Percentiles rank a stretch among this genome's conserved stretches.
Conservation (phyloP, 1,140 invertebrate species). For the Bacillus rossius region DNA sequence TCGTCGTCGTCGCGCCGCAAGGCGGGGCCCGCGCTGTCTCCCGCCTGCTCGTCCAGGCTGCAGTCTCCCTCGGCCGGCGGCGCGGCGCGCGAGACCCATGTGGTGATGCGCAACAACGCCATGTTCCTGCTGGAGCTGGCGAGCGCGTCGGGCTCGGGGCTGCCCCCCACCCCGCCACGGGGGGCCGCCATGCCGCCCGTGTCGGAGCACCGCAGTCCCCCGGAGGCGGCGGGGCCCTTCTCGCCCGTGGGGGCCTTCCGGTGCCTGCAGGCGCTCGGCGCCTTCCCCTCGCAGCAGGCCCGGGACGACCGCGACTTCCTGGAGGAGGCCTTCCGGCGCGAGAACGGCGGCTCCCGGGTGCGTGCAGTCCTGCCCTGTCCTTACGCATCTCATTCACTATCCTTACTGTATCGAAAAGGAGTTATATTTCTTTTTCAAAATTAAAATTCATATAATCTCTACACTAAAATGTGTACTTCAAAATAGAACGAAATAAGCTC, state of each 20-base stretch:
- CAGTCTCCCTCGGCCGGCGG: conserved; percentile 22
- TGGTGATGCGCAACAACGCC: conserved; percentile 88
- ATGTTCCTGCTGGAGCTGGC: conserved; percentile 89
- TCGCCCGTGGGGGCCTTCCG: conserved; percentile 67
- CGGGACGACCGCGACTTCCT: conserved; percentile 51
- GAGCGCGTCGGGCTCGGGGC: conserved; percentile 50
- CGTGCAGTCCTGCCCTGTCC: too few relatives aligned
- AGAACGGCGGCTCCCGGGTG: conserved; percentile 25
- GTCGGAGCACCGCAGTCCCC: conserved; percentile 53
- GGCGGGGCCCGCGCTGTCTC: conserved; percentile 3
- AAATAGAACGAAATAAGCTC: too few relatives aligned
- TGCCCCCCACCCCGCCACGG: not conserved
- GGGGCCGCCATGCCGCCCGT: conserved; percentile 47
- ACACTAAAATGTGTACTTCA: too few relatives aligned
- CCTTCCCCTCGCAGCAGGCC: conserved; percentile 43
- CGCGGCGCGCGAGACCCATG: conserved; percentile 55
- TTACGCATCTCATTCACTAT: too few relatives aligned
- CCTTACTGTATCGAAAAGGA: too few relatives aligned
- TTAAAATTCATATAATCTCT: too few relatives aligned
- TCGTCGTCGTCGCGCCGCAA: conserved; percentile 19
- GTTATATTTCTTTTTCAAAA: too few relatives aligned
- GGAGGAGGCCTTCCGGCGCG: conserved; percentile 46
- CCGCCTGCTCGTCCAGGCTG: conserved; percentile 22
- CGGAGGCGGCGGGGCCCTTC: conserved; percentile 48
- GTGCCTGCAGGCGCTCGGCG: conserved; percentile 64